Percentiles rank a stretch among this genome's conserved stretches.
These are phyloP conservation scores for Ptilonorhynchus violaceus DNA, from an alignment of 2,113 vertebrate species.

Conservation along the genomic window DNA sequence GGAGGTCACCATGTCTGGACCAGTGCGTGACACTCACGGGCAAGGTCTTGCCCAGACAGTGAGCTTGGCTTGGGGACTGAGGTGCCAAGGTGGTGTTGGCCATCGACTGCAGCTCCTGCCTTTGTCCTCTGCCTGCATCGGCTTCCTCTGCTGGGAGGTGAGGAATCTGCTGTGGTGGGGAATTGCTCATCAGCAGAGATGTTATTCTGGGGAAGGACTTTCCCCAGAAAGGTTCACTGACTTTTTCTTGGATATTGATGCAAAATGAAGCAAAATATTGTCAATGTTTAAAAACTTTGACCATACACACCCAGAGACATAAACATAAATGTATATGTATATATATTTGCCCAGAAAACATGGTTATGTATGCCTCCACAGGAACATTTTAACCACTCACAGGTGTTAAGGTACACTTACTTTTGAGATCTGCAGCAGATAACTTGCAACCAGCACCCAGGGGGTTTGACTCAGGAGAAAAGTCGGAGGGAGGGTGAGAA, in stretches of 20 bases:
- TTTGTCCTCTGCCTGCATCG: neutral
- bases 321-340: neutral
- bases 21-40: rapidly evolving
- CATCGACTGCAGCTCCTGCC: neutral
- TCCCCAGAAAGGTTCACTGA: neutral
- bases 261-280: neutral
- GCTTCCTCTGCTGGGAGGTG: neutral
- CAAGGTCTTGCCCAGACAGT: neutral
- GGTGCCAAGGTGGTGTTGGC: neutral
- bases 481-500: neutral
- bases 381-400: neutral
- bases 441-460: rapidly evolving
- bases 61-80: neutral
- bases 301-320: neutral
- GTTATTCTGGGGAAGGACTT: neutral
- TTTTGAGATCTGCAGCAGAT: neutral
- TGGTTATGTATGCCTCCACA: neutral
- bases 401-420: neutral
- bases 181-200: neutral
- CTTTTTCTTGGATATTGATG: neutral
- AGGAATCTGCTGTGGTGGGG: neutral
- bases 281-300: neutral
- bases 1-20: neutral
- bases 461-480: neutral
- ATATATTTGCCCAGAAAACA: neutral